phyloP scores from a whole-genome alignment of 1,140 invertebrate species.

The Protaetia brevitarsis region DNA sequence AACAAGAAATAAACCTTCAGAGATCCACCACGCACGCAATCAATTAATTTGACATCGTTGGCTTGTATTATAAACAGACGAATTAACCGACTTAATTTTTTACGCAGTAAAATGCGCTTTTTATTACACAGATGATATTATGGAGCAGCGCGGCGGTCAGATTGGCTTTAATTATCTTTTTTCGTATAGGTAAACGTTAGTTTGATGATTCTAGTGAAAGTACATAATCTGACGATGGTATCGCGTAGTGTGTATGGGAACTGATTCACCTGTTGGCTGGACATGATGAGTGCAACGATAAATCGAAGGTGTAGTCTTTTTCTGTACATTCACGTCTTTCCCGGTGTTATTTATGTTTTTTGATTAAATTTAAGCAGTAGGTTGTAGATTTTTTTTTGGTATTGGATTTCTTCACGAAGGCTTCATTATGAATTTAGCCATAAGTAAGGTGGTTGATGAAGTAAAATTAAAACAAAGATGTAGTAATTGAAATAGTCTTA shows the following conservation, averaged over 20 bases:
- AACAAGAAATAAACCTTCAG: not conserved
- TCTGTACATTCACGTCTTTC: not conserved
- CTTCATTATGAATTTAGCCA: too few species aligned
- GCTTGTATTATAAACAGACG: not conserved
- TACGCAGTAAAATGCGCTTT: slow-evolving; percentile 4
- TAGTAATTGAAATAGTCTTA: too few species aligned
- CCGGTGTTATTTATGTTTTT: not conserved
- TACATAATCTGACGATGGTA: not conserved
- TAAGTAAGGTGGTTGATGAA: too few species aligned
- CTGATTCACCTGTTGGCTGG: slow-evolving; percentile 5
- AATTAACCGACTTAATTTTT: not conserved
- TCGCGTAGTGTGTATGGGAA: not conserved
- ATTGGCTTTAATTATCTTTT: slow-evolving; percentile 6
- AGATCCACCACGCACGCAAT: not conserved
- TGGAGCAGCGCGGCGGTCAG: not conserved
- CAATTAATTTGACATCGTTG: not conserved
- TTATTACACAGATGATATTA: not conserved
- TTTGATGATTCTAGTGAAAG: slow-evolving; percentile 2
- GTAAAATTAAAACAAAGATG: too few species aligned
- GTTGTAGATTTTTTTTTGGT: too few species aligned
- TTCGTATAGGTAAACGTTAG: not conserved
- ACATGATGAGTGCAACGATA: not conserved
- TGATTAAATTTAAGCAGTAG: too few species aligned
- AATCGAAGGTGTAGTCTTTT: not conserved
- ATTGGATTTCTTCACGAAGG: too few species aligned